Conservation (phyloP, 2,113 vertebrate species). For the Solenodon paradoxus region DNA sequence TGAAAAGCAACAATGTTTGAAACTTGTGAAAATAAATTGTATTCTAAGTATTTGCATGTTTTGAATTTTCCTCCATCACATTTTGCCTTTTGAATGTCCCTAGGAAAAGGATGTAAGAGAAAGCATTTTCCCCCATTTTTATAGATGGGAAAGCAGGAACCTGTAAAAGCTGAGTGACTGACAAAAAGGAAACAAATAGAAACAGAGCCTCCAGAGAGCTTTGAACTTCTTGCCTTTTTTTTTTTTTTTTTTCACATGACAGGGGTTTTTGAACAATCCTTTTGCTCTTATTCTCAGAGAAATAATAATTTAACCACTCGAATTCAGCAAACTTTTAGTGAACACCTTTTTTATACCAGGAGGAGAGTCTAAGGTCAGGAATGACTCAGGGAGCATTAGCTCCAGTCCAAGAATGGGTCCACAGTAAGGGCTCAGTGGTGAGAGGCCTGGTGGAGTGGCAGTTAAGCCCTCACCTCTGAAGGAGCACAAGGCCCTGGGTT, state of each 20-base stretch:
- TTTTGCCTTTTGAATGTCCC: background rate
- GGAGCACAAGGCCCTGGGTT: too few species aligned
- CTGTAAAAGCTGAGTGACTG: background rate
- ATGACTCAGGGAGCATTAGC: background rate
- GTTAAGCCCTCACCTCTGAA: background rate
- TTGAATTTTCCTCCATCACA: background rate
- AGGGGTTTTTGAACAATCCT: background rate
- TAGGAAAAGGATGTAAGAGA: background rate
- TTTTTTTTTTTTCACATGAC: slow-evolving; percentile 49
- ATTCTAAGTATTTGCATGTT: background rate
- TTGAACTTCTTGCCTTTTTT: background rate
- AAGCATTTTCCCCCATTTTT: background rate
- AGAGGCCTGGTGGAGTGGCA: background rate
- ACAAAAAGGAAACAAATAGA: background rate
- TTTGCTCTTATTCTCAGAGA: slow-evolving; percentile 30
- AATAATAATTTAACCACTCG: slow-evolving; percentile 21
- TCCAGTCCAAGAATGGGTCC: background rate
- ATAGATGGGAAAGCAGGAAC: slow-evolving; percentile 4
- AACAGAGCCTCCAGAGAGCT: background rate
- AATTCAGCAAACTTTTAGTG: background rate
- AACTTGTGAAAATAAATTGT: background rate
- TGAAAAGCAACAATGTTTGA: background rate
- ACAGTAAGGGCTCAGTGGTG: background rate
- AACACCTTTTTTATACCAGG: background rate
- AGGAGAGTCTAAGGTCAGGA: background rate